Evolutionary conservation across 1,140 invertebrate species (phyloP).

Genomic region (Aplysia californica): DNA sequence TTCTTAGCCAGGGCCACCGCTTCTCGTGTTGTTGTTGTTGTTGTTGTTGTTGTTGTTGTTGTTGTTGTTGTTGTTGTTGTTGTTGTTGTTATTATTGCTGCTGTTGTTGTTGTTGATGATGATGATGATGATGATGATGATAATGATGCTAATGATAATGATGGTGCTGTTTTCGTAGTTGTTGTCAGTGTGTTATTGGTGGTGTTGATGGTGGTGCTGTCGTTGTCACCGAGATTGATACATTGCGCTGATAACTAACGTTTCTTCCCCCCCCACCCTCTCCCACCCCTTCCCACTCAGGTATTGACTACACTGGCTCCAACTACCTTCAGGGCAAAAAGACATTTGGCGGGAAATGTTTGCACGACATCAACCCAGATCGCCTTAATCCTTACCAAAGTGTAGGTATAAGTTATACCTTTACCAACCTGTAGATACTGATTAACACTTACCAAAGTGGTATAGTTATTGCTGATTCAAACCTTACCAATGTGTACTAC

Average conservation of each 20-base stretch:
- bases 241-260: background rate
- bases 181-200: conserved; percentile 1
- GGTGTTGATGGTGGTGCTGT: background rate
- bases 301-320: conserved; percentile 70
- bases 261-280: background rate
- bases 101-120: background rate
- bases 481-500: background rate
- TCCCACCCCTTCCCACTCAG: conserved; percentile 31
- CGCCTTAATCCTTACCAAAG: conserved; percentile 56
- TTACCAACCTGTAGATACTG: background rate
- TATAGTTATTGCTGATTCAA: background rate
- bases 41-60: background rate
- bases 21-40: background rate
- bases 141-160: background rate
- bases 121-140: too few species aligned
- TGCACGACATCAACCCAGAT: conserved; percentile 44
- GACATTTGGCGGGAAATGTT: conserved; percentile 54
- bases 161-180: background rate
- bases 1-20: too few species aligned
- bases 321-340: conserved; percentile 65
- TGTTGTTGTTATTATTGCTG: background rate
- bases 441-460: too few species aligned
- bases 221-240: background rate
- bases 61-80: background rate
- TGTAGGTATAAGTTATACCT: conserved; percentile 36